Evolutionary conservation across 2,113 vertebrate species (phyloP).

Genomic region (Lagopus leucura): DNA sequence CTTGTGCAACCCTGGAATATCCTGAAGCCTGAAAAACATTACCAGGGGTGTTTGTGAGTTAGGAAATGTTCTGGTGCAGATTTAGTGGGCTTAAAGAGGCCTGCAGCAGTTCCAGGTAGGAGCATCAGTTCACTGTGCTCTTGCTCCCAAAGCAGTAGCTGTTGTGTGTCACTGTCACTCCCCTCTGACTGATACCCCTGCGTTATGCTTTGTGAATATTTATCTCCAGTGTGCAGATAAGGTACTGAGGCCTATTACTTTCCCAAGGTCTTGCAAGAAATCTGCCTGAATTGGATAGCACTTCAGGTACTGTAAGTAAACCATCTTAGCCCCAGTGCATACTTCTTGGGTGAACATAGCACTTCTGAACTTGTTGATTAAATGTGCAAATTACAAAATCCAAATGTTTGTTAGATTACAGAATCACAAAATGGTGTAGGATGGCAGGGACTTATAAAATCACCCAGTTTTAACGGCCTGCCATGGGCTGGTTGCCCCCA

Average conservation of each 20-base stretch:
- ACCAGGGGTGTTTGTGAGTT: rapidly evolving
- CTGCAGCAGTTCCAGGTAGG: neutral
- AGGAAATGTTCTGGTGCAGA: neutral
- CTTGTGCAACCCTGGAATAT: neutral
- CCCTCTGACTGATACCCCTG: neutral
- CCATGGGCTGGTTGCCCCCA: too few relatives aligned
- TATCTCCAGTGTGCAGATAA: neutral
- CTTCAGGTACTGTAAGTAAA: neutral
- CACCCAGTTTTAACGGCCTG: too few relatives aligned
- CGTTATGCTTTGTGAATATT: neutral
- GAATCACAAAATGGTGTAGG: too few relatives aligned
- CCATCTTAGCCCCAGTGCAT: neutral
- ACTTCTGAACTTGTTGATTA: neutral
- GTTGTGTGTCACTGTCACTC: neutral
- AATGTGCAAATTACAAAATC: neutral
- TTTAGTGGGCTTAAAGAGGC: neutral
- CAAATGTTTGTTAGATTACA: neutral
- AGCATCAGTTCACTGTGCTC: neutral
- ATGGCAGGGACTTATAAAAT: too few relatives aligned
- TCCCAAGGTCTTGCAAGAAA: neutral
- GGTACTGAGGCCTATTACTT: neutral
- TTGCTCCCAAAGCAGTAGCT: neutral
- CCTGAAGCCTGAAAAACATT: neutral
- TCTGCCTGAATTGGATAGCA: neutral
- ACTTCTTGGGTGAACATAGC: neutral